Evolutionary conservation across 2,113 vertebrate genomes (phyloP), one percentile per base, ranked within the genome.

Genomic region (Seriola quinqueradiata): DNA sequence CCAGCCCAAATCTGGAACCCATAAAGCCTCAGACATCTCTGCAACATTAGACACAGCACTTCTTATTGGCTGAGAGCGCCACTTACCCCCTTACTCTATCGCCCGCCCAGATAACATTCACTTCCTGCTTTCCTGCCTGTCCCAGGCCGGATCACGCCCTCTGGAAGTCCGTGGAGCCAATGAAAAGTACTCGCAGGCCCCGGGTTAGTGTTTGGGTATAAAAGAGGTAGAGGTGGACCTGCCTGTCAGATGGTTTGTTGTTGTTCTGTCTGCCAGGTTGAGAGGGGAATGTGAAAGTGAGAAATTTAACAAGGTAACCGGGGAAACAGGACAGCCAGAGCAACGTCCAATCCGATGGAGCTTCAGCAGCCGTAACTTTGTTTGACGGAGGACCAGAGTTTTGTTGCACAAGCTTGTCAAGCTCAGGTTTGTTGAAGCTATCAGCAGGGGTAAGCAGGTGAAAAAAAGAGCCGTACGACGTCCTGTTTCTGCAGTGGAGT

Each of bases 1-100:
- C 61, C 84, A 86, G 86, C 85, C 67, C 93, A 95, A 97, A 97
- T 97, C 96, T 97, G 96, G 96, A 97, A 96, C 94, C 96, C 94
- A 97, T 97, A 97, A 97, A 95, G 93, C 94, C 67, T 94, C 94
- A 92, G 93, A 93, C 95, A 91, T 94, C 95, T 88, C 95, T 96
- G 95, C 92, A 84, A 94, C 94, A 88, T 85, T 94, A 93, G 87
- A 90, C 83, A 74, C 89, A 75, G 79, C 84, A 8, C 86, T 89
- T 93, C 92, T 94, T 82, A 96, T 96, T 96, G 96, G 96, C 81
- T 93, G 84, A 88, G 55, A 54, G 71, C 23, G 11, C 90, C 46
- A 94, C 95, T 92, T 92, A 95, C 96, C 93, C 95, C 96, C 88
- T 93, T 91, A 79, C 89, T 72, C 88, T 21, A 81, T 74, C 63